These are phyloP conservation scores for Agrotis exclamationis DNA, from an alignment of 2,888 invertebrate species.

Conservation along the genomic window DNA sequence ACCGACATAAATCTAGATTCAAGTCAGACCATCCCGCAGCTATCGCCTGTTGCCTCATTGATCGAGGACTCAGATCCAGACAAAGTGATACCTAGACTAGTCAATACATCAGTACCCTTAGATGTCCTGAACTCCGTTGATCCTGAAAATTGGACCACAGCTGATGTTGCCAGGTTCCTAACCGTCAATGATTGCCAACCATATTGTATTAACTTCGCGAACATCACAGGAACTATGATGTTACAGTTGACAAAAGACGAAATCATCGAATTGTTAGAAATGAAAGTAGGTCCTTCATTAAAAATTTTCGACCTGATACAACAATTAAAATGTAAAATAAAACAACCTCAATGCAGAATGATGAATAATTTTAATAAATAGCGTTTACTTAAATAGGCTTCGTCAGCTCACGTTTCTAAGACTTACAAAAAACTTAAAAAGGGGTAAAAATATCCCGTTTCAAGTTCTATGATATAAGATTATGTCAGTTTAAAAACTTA, in stretches of 20 bases:
- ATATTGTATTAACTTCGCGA: constrained; percentile 93
- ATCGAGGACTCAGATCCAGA: constrained; percentile 81
- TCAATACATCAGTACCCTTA: constrained; percentile 90
- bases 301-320: constrained; percentile 98
- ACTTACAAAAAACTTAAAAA: not conserved
- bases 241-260: constrained; percentile 96
- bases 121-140: constrained; percentile 89
- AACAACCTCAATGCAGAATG: constrained; percentile 93
- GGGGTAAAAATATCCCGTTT: too few relatives aligned
- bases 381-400: constrained; percentile 45
- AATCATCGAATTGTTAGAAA: constrained; percentile 96
- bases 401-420: constrained; percentile 36
- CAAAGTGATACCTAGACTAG: constrained; percentile 92
- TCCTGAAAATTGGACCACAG: constrained; percentile 93
- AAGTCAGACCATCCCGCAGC: constrained; percentile 72
- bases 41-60: constrained; percentile 65
- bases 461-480: too few relatives aligned
- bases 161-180: constrained; percentile 97
- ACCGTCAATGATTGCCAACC: constrained; percentile 96
- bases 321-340: constrained; percentile 96
- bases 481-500: too few relatives aligned
- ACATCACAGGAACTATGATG: constrained; percentile 95
- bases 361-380: constrained; percentile 75
- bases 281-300: constrained; percentile 98
- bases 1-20: constrained; percentile 77